A percentile compares a stretch with the other conserved stretches of the same genome.
Evolutionary conservation across 2,888 invertebrate species (phyloP).

Genomic region (Muschampia plurimacula): DNA sequence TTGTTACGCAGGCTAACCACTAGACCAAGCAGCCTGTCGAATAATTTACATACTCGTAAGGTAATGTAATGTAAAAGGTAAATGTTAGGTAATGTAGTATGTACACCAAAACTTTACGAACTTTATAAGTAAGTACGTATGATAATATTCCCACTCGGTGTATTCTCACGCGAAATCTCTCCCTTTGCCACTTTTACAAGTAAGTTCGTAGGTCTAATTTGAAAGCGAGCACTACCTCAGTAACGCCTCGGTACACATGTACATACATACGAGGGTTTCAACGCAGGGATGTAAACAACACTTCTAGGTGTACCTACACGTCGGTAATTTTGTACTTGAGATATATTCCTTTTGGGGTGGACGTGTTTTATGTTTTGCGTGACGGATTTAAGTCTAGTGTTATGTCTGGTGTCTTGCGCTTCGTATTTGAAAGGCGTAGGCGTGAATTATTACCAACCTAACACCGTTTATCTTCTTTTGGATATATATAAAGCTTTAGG

Average conservation of each 20-base stretch:
- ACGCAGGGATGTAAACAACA: slow-evolving; percentile 31
- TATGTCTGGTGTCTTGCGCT: background rate
- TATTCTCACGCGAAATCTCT: slow-evolving; percentile 6
- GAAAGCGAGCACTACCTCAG: slow-evolving; percentile 25
- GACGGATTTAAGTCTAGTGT: slow-evolving; percentile 18
- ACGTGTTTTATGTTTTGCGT: slow-evolving; percentile 36
- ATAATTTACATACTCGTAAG: too few relatives aligned
- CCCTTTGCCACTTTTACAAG: slow-evolving; percentile 19
- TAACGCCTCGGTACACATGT: slow-evolving; percentile 7
- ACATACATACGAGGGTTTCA: slow-evolving; percentile 9
- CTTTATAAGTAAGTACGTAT: background rate
- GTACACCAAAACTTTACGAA: slow-evolving; percentile 4
- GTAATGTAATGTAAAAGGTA: too few relatives aligned
- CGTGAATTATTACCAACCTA: too few relatives aligned
- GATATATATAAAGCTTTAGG: too few relatives aligned
- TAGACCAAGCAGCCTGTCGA: too few relatives aligned
- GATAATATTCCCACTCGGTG: slow-evolving; percentile 4
- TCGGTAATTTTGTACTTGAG: slow-evolving; percentile 38
- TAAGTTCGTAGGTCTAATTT: slow-evolving; percentile 29
- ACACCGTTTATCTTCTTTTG: too few relatives aligned
- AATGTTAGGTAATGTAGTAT: background rate
- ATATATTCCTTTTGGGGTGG: slow-evolving; percentile 34
- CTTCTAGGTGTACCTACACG: slow-evolving; percentile 29
- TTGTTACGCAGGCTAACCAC: too few relatives aligned
- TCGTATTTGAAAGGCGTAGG: background rate